A percentile compares a stretch with the other conserved stretches of the same genome.
phyloP scores from a whole-genome alignment of 2,888 invertebrate genomes.

The Drosophila imparisetae region DNA sequence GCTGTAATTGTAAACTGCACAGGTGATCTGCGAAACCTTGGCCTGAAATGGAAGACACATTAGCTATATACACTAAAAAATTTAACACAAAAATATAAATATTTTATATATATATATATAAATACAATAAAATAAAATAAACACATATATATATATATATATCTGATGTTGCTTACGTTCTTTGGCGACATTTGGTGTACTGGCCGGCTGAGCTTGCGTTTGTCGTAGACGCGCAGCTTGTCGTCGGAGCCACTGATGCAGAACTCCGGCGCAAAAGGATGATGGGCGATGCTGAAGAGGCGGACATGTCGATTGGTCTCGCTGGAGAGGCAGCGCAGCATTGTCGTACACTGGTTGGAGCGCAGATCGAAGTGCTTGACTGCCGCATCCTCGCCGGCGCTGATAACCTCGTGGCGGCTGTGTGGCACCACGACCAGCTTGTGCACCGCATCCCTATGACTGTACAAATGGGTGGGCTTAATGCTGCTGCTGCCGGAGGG shows the following conservation, averaged over 20 bases:
- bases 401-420: constrained; percentile 91
- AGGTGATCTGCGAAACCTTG: constrained; percentile 89
- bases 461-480: constrained; percentile 86
- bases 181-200: constrained; percentile 86
- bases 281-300: constrained; percentile 94
- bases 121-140: background rate
- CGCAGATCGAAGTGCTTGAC: constrained; percentile 93
- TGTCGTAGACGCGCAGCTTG: constrained; percentile 91
- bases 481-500: constrained; percentile 85
- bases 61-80: background rate
- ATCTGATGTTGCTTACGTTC: constrained; percentile 41
- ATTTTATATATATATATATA: background rate
- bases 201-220: constrained; percentile 86
- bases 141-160: background rate
- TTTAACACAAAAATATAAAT: background rate
- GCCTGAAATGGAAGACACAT: constrained; percentile 38
- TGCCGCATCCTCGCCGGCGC: constrained; percentile 95
- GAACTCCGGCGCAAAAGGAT: constrained; percentile 92
- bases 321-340: constrained; percentile 85
- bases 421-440: constrained; percentile 92
- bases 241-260: constrained; percentile 93
- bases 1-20: constrained; percentile 95
- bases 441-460: constrained; percentile 92
- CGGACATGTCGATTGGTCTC: constrained; percentile 87
- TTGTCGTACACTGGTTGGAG: constrained; percentile 77